phyloP scores from a whole-genome alignment of 2,113 vertebrate genomes.

The Anser cygnoides region DNA sequence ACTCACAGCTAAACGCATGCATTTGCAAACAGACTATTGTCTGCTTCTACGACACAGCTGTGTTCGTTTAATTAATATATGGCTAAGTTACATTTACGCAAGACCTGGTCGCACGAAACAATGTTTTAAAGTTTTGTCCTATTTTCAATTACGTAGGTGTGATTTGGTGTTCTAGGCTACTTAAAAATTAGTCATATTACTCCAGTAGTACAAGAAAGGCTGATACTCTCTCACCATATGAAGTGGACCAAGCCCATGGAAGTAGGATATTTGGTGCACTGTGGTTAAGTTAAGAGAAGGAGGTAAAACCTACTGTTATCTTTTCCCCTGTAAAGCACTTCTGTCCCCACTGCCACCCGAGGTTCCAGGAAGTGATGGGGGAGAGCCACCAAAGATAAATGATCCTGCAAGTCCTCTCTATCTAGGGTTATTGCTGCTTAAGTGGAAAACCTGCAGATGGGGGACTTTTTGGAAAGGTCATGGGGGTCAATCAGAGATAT shows the following conservation, averaged over 20 bases:
- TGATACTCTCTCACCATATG: neutral
- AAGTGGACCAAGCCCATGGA: neutral
- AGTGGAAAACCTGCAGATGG: neutral
- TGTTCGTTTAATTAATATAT: neutral
- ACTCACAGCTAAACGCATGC: neutral
- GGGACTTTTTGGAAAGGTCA: neutral
- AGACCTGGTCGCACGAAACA: neutral
- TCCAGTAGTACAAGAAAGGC: neutral
- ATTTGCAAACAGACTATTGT: neutral
- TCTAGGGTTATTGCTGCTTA: neutral
- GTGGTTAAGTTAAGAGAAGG: neutral
- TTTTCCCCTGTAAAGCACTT: neutral
- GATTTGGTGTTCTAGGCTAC: neutral
- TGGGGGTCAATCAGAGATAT: neutral
- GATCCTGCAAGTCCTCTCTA: neutral
- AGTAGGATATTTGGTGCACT: neutral
- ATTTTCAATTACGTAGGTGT: neutral
- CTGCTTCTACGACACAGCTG: neutral
- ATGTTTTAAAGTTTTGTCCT: neutral
- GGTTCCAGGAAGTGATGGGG: neutral
- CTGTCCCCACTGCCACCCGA: too few relatives aligned
- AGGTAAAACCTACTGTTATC: neutral
- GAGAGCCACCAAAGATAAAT: neutral
- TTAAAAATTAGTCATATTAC: conserved; percentile 15
- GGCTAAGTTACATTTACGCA: neutral